Percentiles rank a stretch among this genome's conserved stretches.
Evolutionary conservation across 2,113 vertebrate species (phyloP).

Genomic region (Lates calcarifer): DNA sequence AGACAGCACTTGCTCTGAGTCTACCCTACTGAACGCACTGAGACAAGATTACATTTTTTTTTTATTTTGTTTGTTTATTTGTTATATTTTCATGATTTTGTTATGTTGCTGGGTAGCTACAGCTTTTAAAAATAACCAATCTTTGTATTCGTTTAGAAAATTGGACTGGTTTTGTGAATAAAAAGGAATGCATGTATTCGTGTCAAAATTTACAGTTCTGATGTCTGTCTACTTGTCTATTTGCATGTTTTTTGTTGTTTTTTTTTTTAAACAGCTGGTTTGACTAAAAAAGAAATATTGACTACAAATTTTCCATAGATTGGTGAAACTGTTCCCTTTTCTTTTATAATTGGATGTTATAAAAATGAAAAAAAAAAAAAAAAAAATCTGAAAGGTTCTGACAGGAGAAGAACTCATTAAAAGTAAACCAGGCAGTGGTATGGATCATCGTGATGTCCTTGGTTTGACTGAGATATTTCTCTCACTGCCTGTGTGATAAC

Average conservation of each 20-base stretch:
- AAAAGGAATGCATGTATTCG: conserved; percentile 99
- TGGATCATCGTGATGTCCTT: conserved; percentile 65
- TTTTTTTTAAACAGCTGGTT: conserved; percentile 50
- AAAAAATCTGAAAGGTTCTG: conserved; percentile 25
- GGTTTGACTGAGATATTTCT: conserved; percentile 62
- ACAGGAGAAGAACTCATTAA: conserved; percentile 61
- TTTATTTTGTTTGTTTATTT: conserved; percentile 63
- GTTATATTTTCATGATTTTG: conserved; percentile 77
- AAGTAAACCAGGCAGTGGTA: conserved; percentile 62
- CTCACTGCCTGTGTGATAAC: conserved; percentile 63
- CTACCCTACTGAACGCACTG: conserved; percentile 85
- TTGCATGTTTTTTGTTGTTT: conserved; percentile 77
- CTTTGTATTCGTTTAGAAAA: conserved; percentile 99
- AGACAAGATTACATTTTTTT: conserved; percentile 76
- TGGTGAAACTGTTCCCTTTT: conserved; percentile 64
- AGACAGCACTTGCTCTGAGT: conserved; percentile 84
- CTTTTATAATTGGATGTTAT: conserved; percentile 64
- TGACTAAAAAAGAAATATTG: conserved; percentile 65
- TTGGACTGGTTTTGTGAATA: conserved; percentile 99
- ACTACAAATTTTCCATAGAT: conserved; percentile 61
- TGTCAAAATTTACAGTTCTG: conserved; percentile 91
- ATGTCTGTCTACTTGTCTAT: conserved; percentile 86
- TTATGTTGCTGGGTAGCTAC: conserved; percentile 87
- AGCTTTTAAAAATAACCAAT: conserved; percentile 94
- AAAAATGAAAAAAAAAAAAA: conserved; percentile 35